Base-by-base conservation (phyloP, 2,113 vertebrate genomes). In the Nanorana parkeri region DNA sequence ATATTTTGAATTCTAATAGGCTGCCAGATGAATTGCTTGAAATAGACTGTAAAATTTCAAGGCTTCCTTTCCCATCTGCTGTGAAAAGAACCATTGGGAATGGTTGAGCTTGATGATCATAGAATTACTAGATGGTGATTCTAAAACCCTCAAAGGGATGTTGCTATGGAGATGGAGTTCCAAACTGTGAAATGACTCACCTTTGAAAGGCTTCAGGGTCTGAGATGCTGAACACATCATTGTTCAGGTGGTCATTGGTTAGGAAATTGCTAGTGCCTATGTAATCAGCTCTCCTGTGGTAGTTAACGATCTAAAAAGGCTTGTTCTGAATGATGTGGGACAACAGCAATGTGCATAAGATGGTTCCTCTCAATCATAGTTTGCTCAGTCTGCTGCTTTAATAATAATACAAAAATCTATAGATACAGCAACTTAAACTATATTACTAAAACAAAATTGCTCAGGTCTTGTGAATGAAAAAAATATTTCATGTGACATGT, bases 1-100 rank as follows among this genome's bases (percentile, higher is more conserved):
- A 99, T 99, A 99, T 99, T 99, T 99, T 97, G 97, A 99, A 99
- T 99, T 98, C 96, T 99, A 99, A 99, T 98, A 96, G 96, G 96
- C 96, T 93, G 96, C 94, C 92, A 95, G 95, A 99, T 97, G 96
- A 98, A 98, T 99, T 98, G 96, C 96, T 94, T 97, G 97, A 97
- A 98, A 98, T 97, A 98, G 96, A 97, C 96, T 97, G 95, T 95
- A 96, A 97, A 97, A 97, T 96, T 96, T 96, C 94, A 94, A 95
- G 95, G 95, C 91, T 93, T 94, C 90, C 94, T 95, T 81, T 95
- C 94, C 95, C 95, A 96, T 98, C 96, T 95, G 94, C 96, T 95
- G 95, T 98, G 97, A 99, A 99, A 98, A 97, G 98, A 98, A 96
- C 96, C 96, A 96, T 95, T 96, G 96, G 96, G 96, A 97, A 99